These are phyloP conservation scores for Drosophila nikananu DNA, from an alignment of 1,140 invertebrate genomes.

Conservation along the genomic window DNA sequence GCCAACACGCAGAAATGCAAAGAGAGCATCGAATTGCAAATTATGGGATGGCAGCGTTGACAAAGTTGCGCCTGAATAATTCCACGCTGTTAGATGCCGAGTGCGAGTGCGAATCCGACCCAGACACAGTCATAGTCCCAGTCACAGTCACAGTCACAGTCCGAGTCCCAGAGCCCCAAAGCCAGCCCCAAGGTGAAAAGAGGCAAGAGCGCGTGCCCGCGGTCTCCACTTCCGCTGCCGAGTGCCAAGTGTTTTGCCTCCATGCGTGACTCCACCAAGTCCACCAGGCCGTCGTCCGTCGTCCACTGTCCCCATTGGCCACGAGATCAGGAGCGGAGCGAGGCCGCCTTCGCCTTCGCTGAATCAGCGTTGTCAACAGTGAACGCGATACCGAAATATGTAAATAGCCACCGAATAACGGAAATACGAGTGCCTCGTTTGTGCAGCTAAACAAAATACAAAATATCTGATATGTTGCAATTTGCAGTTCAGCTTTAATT, in stretches of 20 bases:
- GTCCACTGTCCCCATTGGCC: slow-evolving; percentile 11
- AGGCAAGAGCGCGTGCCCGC: slow-evolving; percentile 69
- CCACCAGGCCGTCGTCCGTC: too few species aligned
- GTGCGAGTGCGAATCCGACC: slow-evolving; percentile 24
- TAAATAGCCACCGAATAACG: slow-evolving; percentile 1
- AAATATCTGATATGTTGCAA: slow-evolving; percentile 25
- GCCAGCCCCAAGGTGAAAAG: slow-evolving; percentile 31
- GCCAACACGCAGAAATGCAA: slow-evolving; percentile 83
- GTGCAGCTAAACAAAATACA: slow-evolving; percentile 18
- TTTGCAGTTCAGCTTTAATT: slow-evolving; percentile 7
- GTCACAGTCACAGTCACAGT: slow-evolving; percentile 1
- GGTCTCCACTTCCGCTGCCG: slow-evolving; percentile 67
- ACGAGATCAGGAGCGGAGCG: slow-evolving; percentile 62
- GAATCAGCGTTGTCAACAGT: slow-evolving; percentile 1
- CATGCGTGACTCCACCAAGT: slow-evolving; percentile 70
- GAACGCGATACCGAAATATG: slow-evolving; percentile 2
- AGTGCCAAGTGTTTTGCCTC: slow-evolving; percentile 52
- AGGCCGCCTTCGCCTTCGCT: slow-evolving; percentile 5
- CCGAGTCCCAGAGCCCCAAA: slow-evolving; percentile 5
- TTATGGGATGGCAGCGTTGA: slow-evolving; percentile 56
- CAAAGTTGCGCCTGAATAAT: slow-evolving; percentile 64
- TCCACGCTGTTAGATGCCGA: slow-evolving; percentile 44
- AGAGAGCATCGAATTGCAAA: slow-evolving; percentile 83
- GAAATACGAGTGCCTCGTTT: slow-evolving; percentile 25
- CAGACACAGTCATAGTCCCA: slow-evolving; percentile 12